Conservation (phyloP, 1,140 invertebrate species). For the Hyphantria cunea region DNA sequence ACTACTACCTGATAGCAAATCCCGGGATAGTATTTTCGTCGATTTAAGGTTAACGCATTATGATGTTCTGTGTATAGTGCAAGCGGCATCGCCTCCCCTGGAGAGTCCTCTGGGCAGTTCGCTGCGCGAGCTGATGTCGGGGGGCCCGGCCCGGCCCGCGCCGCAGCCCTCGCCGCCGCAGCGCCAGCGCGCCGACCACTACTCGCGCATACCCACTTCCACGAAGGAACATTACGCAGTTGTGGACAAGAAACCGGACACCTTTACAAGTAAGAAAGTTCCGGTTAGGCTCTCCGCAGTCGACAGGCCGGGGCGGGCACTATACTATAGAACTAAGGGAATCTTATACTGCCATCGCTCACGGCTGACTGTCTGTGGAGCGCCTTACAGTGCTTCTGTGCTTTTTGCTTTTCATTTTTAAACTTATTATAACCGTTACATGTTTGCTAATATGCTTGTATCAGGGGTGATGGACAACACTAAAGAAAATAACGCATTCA, state of each 20-base stretch:
- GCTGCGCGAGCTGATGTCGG: constrained; percentile 53
- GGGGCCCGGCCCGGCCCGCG: constrained; percentile 38
- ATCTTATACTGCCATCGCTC: too few species aligned
- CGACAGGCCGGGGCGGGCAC: too few species aligned
- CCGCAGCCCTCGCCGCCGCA: constrained; percentile 56
- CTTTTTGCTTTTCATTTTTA: background rate
- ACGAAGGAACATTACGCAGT: constrained; percentile 49
- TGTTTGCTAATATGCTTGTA: constrained; percentile 5
- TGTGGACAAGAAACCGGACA: constrained; percentile 52
- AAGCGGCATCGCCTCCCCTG: constrained; percentile 35
- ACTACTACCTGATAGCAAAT: too few species aligned
- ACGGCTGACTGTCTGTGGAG: too few species aligned
- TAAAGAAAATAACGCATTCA: constrained; percentile 62
- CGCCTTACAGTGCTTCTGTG: background rate
- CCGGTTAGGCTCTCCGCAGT: too few species aligned
- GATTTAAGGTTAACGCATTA: background rate
- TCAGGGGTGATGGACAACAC: constrained; percentile 61
- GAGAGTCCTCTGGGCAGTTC: constrained; percentile 43
- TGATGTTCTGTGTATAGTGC: constrained; percentile 1
- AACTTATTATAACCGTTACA: too few species aligned
- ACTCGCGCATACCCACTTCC: constrained; percentile 62
- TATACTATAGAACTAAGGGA: too few species aligned
- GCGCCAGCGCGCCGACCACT: constrained; percentile 45
- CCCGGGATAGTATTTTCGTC: too few species aligned
- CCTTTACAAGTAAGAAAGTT: constrained; percentile 44